Percentiles rank a stretch among this genome's conserved stretches.
Conservation (phyloP, 2,797 vertebrate species). For the Buceros bicornis region DNA sequence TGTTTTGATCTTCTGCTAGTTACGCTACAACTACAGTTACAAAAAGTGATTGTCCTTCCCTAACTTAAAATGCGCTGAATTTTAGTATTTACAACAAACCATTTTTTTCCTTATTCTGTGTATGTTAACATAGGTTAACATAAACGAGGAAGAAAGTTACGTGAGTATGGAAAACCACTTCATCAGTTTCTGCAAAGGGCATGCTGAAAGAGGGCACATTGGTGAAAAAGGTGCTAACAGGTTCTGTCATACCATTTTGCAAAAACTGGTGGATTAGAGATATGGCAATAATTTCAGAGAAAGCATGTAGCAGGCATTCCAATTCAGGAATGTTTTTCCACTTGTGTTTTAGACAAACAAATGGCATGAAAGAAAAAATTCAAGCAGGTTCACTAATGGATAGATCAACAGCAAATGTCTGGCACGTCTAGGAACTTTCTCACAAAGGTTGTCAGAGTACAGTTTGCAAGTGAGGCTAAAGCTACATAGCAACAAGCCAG, state of each 20-base stretch:
- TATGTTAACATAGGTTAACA: not conserved
- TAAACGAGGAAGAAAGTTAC: not conserved
- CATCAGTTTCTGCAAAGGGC: not conserved
- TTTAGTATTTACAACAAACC: not conserved
- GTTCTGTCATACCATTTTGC: not conserved
- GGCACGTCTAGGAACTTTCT: not conserved
- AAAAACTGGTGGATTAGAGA: not conserved
- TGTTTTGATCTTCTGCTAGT: not conserved
- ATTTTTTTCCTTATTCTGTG: not conserved
- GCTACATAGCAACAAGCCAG: fast-evolving
- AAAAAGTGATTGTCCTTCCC: not conserved
- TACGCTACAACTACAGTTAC: not conserved
- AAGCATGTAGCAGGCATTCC: not conserved
- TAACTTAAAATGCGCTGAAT: not conserved
- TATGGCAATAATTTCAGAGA: not conserved
- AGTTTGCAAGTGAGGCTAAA: not conserved
- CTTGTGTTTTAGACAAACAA: not conserved
- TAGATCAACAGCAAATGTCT: not conserved
- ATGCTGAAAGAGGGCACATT: too few species aligned
- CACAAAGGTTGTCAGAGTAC: not conserved
- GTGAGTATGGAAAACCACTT: not conserved
- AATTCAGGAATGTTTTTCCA: not conserved
- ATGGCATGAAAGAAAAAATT: not conserved
- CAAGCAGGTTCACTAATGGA: not conserved
- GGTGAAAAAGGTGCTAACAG: not conserved